Evolutionary conservation across 2,797 vertebrate species (phyloP), one percentile per base, ranked within the genome.

Genomic region (Corythornis leucogaster): DNA sequence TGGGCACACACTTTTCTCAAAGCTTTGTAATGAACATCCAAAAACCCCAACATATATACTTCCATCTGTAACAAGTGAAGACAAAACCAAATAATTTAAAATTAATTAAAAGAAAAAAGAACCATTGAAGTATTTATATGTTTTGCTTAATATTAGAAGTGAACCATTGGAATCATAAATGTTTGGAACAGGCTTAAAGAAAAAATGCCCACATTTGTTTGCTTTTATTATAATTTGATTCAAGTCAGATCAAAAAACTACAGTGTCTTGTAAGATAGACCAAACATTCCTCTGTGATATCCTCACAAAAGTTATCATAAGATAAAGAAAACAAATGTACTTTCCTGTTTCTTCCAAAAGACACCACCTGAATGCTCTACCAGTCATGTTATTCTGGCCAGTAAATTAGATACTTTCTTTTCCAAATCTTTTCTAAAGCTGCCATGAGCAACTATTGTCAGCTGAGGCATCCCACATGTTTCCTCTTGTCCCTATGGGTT

Each of bases 211-310:
- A 58, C 0, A 0, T 89, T 87, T 85, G 42, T 80, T 87, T 94
- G 21, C 35, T 87, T 94, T 90, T 85, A 62, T 46, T 79, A 78
- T 85, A 87, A 71, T 83, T 76, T 92, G 33, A 80, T 80, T 80
- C 48, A 68, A 58, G 31, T 78, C 26, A 87, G 33, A 89, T 77
- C 17, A 90, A 68, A 79, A 93, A 87, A 21, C 28, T 85, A 38
- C 35, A 31, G 18, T 69, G 45, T 93, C 43, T 92, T 22, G 33
- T 35, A 76, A 62, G 5, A 2, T 83, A 92, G 73, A 89, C 54
- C 66, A 95, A 89, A 92, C n/a, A 85, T 69, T 91, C 35, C 48
- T 87, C 50, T 51, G 35, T 87, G 35, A 75, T 68, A 93, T 89
- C 33, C 46, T 92, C 58, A 54, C 20, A 38, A 33, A 78, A 67